phyloP scores from a whole-genome alignment of 1,140 invertebrate genomes.

The Phortica variegata region DNA sequence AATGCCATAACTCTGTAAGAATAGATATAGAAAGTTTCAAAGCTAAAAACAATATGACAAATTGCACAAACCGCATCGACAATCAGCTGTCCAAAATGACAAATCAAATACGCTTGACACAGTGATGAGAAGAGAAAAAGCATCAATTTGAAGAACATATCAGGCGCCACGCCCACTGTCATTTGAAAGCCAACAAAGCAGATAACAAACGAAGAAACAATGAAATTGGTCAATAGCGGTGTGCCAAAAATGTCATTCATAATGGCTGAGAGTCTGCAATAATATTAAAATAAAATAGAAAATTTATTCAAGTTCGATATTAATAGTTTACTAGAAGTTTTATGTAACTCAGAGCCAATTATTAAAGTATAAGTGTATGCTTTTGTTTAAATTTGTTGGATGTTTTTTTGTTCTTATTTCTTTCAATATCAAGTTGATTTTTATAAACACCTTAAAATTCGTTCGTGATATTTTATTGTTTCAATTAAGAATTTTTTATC shows the following conservation, averaged over 20 bases:
- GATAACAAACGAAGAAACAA: constrained; percentile 44
- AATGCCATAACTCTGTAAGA: constrained; percentile 28
- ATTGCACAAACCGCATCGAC: constrained; percentile 25
- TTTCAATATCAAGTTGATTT: too few relatives aligned
- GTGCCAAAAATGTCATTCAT: constrained; percentile 38
- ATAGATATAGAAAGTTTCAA: too few relatives aligned
- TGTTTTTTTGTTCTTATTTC: too few relatives aligned
- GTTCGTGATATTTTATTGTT: constrained; percentile 9
- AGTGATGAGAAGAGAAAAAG: constrained; percentile 34
- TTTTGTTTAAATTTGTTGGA: too few relatives aligned
- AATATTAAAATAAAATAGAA: too few relatives aligned
- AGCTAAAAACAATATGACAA: not conserved
- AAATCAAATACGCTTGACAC: constrained; percentile 38
- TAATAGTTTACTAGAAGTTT: too few relatives aligned
- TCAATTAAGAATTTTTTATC: constrained; percentile 10
- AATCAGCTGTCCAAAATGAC: constrained; percentile 36
- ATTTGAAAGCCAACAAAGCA: constrained; percentile 49
- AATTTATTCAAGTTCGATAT: too few relatives aligned
- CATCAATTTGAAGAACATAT: constrained; percentile 28
- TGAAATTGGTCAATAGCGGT: constrained; percentile 34
- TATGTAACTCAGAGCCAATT: too few relatives aligned
- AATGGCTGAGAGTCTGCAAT: constrained; percentile 9
- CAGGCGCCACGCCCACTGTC: constrained; percentile 33
- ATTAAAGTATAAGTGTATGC: too few relatives aligned
- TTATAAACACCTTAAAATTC: constrained; percentile 12